A percentile compares a stretch with the other conserved stretches of the same genome.
Conservation (phyloP, 2,797 vertebrate species). For the Platyrinchus mystaceus region DNA sequence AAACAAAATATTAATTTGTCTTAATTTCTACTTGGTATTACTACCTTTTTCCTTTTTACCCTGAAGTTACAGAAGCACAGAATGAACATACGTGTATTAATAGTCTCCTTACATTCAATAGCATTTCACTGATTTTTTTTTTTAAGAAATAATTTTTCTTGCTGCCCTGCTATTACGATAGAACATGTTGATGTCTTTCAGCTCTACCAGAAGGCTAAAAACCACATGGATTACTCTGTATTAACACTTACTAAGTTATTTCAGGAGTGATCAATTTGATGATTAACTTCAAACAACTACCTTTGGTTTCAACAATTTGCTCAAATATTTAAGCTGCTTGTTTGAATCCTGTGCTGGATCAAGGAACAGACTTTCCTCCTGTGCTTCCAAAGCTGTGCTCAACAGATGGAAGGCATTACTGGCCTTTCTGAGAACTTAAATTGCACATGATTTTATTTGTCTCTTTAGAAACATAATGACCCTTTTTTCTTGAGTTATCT, state of each 20-base stretch:
- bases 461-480: conserved; percentile 46
- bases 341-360: conserved; percentile 6
- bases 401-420: conserved; percentile 54
- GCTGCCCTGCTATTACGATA: not conserved
- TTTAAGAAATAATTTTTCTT: not conserved
- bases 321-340: not conserved
- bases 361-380: not conserved
- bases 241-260: not conserved
- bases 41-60: not conserved
- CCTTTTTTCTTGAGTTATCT: conserved; percentile 20
- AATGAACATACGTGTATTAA: not conserved
- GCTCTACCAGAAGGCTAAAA: not conserved
- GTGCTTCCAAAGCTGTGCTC: not conserved
- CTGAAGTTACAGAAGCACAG: not conserved
- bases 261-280: not conserved
- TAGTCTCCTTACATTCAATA: not conserved
- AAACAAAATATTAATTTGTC: not conserved
- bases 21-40: not conserved
- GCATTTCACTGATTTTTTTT: not conserved
- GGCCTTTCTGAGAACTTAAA: conserved; percentile 38
- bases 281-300: not conserved
- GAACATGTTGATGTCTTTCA: not conserved
- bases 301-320: not conserved
- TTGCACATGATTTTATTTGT: conserved; percentile 46
- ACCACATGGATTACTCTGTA: not conserved